Conservation (phyloP, 92 coral and sea anemone species). For the Phymanthus crucifer region DNA sequence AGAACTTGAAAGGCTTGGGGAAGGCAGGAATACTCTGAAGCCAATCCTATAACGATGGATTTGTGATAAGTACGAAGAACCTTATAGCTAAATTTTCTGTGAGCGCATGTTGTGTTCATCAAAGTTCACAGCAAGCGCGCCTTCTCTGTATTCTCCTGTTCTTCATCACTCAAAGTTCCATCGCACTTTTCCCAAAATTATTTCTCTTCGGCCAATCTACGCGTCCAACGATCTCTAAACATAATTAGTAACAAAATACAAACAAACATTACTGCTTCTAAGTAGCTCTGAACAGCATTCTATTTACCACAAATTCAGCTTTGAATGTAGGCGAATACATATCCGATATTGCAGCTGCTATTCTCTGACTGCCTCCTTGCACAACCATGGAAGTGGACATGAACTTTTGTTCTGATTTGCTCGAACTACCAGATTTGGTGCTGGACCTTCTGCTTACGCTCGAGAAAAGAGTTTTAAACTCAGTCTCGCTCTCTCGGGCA, state of each 20-base stretch:
- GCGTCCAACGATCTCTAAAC: too few species aligned
- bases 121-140: too few species aligned
- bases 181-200: too few species aligned
- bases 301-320: constrained; percentile 21
- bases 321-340: constrained; percentile 37
- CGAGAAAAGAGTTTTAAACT: background rate
- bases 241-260: too few species aligned
- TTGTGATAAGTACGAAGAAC: background rate
- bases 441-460: background rate
- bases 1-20: constrained; percentile 61
- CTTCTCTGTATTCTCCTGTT: too few species aligned
- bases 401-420: background rate
- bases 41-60: constrained; percentile 27
- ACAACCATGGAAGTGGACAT: constrained; percentile 21
- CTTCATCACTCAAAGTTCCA: too few species aligned
- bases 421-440: background rate
- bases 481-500: background rate
- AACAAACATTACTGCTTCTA: background rate
- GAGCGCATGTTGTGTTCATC: too few species aligned
- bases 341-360: constrained; percentile 25
- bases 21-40: constrained; percentile 41
- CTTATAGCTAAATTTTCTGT: too few species aligned
- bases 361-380: constrained; percentile 32
- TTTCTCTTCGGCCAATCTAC: too few species aligned
- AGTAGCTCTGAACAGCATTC: background rate